Conservation (phyloP, 2,888 invertebrate species). For the Axea sp. region DNA sequence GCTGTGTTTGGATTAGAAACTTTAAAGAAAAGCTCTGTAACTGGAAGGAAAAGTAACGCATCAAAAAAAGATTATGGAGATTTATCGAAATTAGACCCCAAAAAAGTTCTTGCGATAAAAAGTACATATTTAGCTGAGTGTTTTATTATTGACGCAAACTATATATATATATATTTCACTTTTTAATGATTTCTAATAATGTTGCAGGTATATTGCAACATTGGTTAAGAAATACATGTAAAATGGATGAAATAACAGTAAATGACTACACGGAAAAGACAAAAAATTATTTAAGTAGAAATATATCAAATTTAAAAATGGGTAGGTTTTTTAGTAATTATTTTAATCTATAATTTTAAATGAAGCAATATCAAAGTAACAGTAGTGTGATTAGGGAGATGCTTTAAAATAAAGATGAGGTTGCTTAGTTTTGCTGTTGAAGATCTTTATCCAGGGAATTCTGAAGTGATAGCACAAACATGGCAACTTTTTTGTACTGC, state of each 20-base stretch:
- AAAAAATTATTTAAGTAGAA: neutral
- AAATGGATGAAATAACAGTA: slow-evolving; percentile 13
- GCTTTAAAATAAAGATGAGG: too few relatives aligned
- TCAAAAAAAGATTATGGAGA: slow-evolving; percentile 26
- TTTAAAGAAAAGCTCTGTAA: slow-evolving; percentile 23
- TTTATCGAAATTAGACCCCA: slow-evolving; percentile 18
- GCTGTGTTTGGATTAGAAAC: slow-evolving; percentile 34
- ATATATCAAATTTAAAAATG: slow-evolving; percentile 2
- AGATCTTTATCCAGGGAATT: too few relatives aligned
- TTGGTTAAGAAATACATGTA: slow-evolving; percentile 17
- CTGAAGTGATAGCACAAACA: too few relatives aligned
- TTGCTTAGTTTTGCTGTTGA: too few relatives aligned
- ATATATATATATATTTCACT: too few relatives aligned
- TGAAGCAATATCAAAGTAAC: too few relatives aligned
- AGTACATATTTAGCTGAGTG: too few relatives aligned
- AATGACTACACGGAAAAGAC: neutral
- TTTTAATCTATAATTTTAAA: neutral
- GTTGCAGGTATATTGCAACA: slow-evolving; percentile 26
- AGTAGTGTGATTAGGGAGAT: too few relatives aligned
- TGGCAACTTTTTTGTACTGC: too few relatives aligned
- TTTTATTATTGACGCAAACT: too few relatives aligned
- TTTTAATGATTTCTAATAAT: too few relatives aligned
- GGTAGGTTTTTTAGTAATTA: neutral
- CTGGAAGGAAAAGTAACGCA: slow-evolving; percentile 25
- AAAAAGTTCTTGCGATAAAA: slow-evolving; percentile 21